These are phyloP conservation scores for Athripsodes cinereus DNA, from an alignment of 2,888 invertebrate genomes.

Conservation along the genomic window DNA sequence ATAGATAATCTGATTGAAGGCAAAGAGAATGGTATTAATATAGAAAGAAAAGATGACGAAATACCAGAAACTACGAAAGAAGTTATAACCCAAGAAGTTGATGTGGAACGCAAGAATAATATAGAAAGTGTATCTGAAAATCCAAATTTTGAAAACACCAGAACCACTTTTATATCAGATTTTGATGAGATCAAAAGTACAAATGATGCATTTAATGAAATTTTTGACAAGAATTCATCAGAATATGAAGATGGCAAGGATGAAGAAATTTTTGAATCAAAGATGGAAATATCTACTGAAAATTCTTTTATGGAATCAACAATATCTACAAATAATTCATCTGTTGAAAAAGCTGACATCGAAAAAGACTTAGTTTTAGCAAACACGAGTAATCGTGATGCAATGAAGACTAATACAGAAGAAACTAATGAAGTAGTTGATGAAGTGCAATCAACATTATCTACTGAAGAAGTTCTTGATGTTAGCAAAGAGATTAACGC, in stretches of 20 bases:
- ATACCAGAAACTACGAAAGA: too few species aligned
- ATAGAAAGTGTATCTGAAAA: not conserved
- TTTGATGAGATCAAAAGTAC: not conserved
- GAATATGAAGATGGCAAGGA: too few species aligned
- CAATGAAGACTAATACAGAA: not conserved
- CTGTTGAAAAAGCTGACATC: too few species aligned
- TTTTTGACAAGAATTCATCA: too few species aligned
- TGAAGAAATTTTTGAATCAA: not conserved
- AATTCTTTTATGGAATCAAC: not conserved
- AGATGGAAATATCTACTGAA: not conserved
- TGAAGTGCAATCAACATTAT: not conserved
- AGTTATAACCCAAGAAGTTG: too few species aligned
- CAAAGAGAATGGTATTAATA: too few species aligned
- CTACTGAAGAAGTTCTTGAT: too few species aligned
- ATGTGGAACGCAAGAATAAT: not conserved
- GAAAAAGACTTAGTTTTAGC: too few species aligned
- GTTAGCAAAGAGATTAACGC: too few species aligned
- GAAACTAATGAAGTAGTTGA: not conserved
- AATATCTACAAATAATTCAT: not conserved
- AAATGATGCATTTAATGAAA: too few species aligned
- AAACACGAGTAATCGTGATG: not conserved
- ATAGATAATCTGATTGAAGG: too few species aligned
- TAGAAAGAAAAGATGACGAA: too few species aligned
- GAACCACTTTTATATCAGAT: not conserved
- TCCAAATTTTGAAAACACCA: not conserved